These are phyloP conservation scores for Nephrotoma appendiculata DNA, from an alignment of 2,888 invertebrate species.

Conservation along the genomic window DNA sequence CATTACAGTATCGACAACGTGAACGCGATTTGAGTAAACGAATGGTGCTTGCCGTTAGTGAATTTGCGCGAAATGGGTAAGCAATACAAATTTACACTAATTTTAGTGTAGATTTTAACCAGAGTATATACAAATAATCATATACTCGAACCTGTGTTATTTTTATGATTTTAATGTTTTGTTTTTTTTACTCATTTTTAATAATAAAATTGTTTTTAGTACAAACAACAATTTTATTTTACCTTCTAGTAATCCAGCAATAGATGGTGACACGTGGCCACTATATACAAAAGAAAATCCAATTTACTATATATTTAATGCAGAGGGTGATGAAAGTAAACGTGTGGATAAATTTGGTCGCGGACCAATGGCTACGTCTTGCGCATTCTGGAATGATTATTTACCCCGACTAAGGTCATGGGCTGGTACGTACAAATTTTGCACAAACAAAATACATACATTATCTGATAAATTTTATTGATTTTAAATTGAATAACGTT, in stretches of 20 bases:
- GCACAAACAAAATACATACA: background rate
- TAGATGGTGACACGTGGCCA: constrained; percentile 56
- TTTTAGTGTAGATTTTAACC: background rate
- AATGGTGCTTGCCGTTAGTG: constrained; percentile 86
- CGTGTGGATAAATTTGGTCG: constrained; percentile 42
- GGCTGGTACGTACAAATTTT: constrained; percentile 34
- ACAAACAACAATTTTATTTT: constrained; percentile 1
- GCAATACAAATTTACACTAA: constrained; percentile 20
- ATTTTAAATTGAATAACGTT: no score
- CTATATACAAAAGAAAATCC: constrained; percentile 72
- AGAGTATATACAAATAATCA: background rate
- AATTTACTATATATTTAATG: constrained; percentile 79
- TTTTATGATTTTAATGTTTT: constrained; percentile 5
- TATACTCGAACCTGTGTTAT: background rate
- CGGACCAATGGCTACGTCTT: constrained; percentile 71
- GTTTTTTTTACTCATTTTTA: background rate
- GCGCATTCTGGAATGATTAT: constrained; percentile 95
- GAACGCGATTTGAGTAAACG: constrained; percentile 77
- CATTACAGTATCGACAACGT: constrained; percentile 68
- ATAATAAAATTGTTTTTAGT: background rate
- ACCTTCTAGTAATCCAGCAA: constrained; percentile 16
- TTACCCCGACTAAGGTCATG: constrained; percentile 73
- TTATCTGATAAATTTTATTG: no score
- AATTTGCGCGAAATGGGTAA: constrained; percentile 91
- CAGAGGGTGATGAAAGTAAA: constrained; percentile 52